These are phyloP conservation scores for Amphiprion clarkii DNA, from an alignment of 2,797 vertebrate genomes.

Conservation along the genomic window DNA sequence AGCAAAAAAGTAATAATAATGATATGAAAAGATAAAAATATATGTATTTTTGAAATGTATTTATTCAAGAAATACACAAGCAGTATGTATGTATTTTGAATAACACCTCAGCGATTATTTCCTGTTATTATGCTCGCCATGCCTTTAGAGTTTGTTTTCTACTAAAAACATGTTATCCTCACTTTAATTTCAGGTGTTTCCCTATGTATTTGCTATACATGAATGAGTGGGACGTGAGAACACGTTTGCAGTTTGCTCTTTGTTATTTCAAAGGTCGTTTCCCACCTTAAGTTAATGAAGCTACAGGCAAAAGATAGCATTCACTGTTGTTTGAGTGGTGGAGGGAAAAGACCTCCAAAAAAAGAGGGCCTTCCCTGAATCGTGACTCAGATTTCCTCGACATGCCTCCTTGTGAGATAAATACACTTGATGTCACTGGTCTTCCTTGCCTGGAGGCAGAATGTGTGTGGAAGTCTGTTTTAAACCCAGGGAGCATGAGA, in stretches of 20 bases:
- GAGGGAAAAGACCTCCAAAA: slow-evolving; percentile 31
- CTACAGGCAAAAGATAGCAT: slow-evolving; percentile 49
- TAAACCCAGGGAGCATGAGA: slow-evolving; percentile 56
- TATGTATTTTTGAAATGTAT: slow-evolving; percentile 83
- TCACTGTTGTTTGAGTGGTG: slow-evolving; percentile 55
- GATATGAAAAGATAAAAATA: slow-evolving; percentile 60
- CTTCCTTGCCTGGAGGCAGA: slow-evolving; percentile 44
- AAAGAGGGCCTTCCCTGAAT: slow-evolving; percentile 31
- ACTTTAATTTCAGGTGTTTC: slow-evolving; percentile 42
- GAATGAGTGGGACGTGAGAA: slow-evolving; percentile 24
- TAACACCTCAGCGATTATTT: slow-evolving; percentile 55
- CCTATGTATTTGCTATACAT: slow-evolving; percentile 14
- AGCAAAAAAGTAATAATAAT: slow-evolving; percentile 59
- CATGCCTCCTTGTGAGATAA: slow-evolving; percentile 68
- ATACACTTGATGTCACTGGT: slow-evolving; percentile 72
- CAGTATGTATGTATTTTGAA: slow-evolving; percentile 70
- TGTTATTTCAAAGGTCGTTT: slow-evolving; percentile 54
- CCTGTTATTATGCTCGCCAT: slow-evolving; percentile 17
- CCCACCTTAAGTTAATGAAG: slow-evolving; percentile 58
- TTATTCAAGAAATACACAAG: slow-evolving; percentile 78
- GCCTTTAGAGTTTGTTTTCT: slow-evolving; percentile 46
- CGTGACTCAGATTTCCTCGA: slow-evolving; percentile 69
- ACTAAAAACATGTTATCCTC: slow-evolving; percentile 30
- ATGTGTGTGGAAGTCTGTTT: slow-evolving; percentile 31
- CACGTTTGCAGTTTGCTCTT: slow-evolving; percentile 33